These are phyloP conservation scores for Sarcophaga rosellei DNA, from an alignment of 2,888 invertebrate species.

Conservation along the genomic window DNA sequence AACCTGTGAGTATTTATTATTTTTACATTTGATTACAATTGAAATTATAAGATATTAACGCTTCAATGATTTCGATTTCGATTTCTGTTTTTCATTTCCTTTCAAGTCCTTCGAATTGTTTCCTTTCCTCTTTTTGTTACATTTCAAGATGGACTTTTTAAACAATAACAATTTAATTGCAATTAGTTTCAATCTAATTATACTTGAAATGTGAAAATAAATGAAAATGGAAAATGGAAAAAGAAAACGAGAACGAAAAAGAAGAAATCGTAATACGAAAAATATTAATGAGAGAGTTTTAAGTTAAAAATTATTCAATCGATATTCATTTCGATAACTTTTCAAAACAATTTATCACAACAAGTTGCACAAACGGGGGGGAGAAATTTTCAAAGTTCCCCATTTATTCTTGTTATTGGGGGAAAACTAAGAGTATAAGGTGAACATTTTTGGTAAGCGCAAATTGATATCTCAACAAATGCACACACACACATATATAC, in stretches of 20 bases:
- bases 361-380: constrained; percentile 2
- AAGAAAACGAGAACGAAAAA: no score
- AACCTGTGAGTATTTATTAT: not conserved
- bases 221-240: no score
- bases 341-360: constrained; percentile 42
- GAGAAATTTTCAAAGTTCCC: not conserved
- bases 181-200: constrained; percentile 37
- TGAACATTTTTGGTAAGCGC: not conserved
- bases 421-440: not conserved
- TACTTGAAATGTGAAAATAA: not conserved
- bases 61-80: constrained; percentile 1
- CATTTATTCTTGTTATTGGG: not conserved
- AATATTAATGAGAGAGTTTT: not conserved
- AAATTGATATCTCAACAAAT: not conserved
- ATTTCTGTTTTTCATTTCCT: not conserved
- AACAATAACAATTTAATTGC: constrained; percentile 39
- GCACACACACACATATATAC: not conserved
- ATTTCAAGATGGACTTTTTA: not conserved
- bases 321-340: constrained; percentile 31
- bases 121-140: not conserved
- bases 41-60: constrained; percentile 4
- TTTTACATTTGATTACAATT: constrained; percentile 15
- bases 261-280: not conserved
- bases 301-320: constrained; percentile 35
- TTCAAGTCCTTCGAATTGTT: not conserved